Evolutionary conservation across 1,140 invertebrate species (phyloP).

Genomic region (Calosoma granatense): DNA sequence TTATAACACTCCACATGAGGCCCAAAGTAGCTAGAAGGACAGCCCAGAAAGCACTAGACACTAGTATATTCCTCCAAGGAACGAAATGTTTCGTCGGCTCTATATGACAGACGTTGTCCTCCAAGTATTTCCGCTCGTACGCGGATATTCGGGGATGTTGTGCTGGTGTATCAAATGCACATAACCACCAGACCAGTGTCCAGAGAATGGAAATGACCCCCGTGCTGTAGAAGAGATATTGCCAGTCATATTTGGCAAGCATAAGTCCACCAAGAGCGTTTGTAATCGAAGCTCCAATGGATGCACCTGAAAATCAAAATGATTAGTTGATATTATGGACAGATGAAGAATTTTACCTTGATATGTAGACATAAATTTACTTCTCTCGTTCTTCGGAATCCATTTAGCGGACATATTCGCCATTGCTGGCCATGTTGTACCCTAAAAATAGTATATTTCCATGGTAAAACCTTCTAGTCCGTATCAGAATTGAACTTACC

Average conservation of each 20-base stretch:
- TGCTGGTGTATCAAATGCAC: conserved; percentile 31
- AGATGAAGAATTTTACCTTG: too few species aligned
- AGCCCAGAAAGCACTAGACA: conserved; percentile 31
- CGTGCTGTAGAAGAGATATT: conserved; percentile 16
- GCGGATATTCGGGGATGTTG: conserved; percentile 41
- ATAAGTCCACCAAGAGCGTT: too few species aligned
- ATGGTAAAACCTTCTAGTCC: conserved; percentile 5
- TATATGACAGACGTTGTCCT: conserved; percentile 7
- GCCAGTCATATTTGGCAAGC: conserved; percentile 15
- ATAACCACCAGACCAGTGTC: conserved; percentile 24
- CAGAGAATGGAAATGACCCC: conserved; percentile 20
- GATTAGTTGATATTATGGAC: too few species aligned
- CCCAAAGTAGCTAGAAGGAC: conserved; percentile 19
- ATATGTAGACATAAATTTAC: conserved; percentile 22
- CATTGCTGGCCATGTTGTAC: conserved; percentile 24
- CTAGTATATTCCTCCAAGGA: conserved; percentile 44
- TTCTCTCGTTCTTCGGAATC: conserved; percentile 30
- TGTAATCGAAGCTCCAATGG: too few species aligned
- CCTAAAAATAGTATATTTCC: conserved; percentile 16
- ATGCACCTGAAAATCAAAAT: too few species aligned
- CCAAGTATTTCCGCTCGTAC: conserved; percentile 31
- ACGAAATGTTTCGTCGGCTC: conserved; percentile 13
- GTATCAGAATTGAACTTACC: conserved; percentile 6
- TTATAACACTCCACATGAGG: conserved; percentile 35
- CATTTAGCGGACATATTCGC: conserved; percentile 24